Evolutionary conservation across 2,113 vertebrate genomes (phyloP).

Genomic region (Zosterops lateralis): DNA sequence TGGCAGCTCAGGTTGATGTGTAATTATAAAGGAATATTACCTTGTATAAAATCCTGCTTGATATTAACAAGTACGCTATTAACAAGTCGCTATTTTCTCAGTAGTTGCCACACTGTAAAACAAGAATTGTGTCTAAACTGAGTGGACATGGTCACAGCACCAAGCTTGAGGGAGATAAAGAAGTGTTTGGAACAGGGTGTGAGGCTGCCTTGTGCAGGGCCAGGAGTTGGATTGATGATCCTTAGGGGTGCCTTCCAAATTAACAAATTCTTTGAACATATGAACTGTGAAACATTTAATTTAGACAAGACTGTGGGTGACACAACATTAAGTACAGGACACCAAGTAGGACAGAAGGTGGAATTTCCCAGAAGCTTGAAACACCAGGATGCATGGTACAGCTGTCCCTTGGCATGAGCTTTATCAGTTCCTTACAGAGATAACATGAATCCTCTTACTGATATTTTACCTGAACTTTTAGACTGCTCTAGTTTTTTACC

Average conservation of each 20-base stretch:
- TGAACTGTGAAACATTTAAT: not conserved
- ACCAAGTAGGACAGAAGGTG: not conserved
- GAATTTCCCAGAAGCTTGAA: not conserved
- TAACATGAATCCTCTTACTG: not conserved
- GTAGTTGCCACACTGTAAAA: not conserved
- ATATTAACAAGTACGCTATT: not conserved
- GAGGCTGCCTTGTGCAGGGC: not conserved
- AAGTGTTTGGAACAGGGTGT: not conserved
- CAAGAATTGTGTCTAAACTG: not conserved
- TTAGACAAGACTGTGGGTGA: not conserved
- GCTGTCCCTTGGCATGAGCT: not conserved
- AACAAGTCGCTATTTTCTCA: not conserved
- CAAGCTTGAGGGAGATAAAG: not conserved
- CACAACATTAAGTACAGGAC: not conserved
- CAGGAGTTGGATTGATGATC: not conserved
- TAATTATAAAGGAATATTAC: not conserved
- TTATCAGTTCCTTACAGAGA: not conserved
- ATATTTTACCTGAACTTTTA: not conserved
- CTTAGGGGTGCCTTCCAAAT: not conserved
- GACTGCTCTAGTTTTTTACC: not conserved
- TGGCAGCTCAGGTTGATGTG: not conserved
- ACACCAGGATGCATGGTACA: not conserved
- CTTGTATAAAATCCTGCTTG: not conserved
- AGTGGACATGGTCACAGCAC: not conserved
- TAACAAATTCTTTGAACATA: not conserved